Percentiles rank a stretch among this genome's conserved stretches.
Evolutionary conservation across 2,113 vertebrate genomes (phyloP).

Genomic region (Lepus timidus): DNA sequence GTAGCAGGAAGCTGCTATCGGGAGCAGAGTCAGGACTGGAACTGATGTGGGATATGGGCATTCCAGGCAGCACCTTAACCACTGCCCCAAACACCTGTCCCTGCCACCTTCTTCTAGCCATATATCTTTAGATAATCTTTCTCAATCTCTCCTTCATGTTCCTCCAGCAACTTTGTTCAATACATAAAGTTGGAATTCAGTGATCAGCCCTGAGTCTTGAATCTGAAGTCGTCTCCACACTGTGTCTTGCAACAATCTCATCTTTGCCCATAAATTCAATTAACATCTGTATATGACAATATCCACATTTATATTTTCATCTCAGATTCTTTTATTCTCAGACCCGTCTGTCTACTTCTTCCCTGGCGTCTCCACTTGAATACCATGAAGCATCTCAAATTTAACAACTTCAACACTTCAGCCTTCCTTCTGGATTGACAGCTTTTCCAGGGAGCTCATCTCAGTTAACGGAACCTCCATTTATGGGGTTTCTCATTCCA

Average conservation of each 20-base stretch:
- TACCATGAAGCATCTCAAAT: background rate
- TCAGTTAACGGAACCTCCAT: background rate
- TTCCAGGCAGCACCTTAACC: too few species aligned
- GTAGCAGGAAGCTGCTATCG: too few species aligned
- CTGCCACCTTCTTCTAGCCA: background rate
- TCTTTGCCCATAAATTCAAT: background rate
- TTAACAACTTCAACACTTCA: background rate
- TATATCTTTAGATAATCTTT: background rate
- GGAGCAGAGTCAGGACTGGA: too few species aligned
- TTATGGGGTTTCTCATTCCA: background rate
- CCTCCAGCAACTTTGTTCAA: background rate
- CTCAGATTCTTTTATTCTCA: background rate
- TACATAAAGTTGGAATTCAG: background rate
- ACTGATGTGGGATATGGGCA: too few species aligned
- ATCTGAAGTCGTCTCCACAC: too few species aligned
- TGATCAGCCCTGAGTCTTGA: background rate
- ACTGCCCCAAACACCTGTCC: too few species aligned
- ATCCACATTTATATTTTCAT: constrained; percentile 10
- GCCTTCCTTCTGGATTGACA: background rate
- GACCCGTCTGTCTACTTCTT: background rate
- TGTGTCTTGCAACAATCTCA: background rate
- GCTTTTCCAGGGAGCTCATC: background rate
- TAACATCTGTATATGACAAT: background rate
- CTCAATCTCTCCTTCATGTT: background rate
- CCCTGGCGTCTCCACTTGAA: background rate